A percentile compares a stretch with the other conserved stretches of the same genome.
These are phyloP conservation scores for Notolepis coatsorum DNA, from an alignment of 2,797 vertebrate genomes.

Conservation along the genomic window DNA sequence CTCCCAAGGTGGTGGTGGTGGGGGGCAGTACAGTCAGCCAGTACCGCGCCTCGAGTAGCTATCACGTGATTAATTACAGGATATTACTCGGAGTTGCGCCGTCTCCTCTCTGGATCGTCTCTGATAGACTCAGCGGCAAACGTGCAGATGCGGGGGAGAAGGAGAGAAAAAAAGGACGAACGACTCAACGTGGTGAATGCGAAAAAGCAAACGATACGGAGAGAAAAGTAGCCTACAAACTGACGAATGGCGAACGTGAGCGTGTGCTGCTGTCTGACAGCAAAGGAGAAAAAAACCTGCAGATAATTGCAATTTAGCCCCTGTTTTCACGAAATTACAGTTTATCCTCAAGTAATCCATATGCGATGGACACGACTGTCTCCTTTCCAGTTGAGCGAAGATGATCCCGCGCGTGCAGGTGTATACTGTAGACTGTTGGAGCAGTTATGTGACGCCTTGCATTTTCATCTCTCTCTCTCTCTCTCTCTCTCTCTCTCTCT, in stretches of 20 bases:
- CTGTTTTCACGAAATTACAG: slow-evolving; percentile 10
- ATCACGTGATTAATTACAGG: no score
- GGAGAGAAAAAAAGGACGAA: not conserved
- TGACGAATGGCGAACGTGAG: no score
- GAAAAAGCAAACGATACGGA: no score
- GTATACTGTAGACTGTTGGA: slow-evolving; percentile 42
- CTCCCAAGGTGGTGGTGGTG: no score
- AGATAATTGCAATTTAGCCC: slow-evolving; percentile 35
- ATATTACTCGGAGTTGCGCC: no score
- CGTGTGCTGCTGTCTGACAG: no score
- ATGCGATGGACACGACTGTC: slow-evolving; percentile 21
- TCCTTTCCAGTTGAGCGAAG: slow-evolving; percentile 39
- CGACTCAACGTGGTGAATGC: not conserved
- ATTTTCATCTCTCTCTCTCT: slow-evolving; percentile 33
- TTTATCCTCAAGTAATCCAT: slow-evolving; percentile 49
- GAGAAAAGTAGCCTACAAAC: no score
- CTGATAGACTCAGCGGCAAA: no score
- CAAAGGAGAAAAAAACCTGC: not conserved
- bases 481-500: slow-evolving; percentile 14
- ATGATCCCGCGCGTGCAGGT: slow-evolving; percentile 62
- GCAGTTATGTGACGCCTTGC: slow-evolving; percentile 50
- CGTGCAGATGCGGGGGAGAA: no score
- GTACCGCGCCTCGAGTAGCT: no score
- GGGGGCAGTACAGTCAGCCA: no score
- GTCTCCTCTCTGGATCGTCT: no score